Evolutionary conservation across 2,797 vertebrate species (phyloP).

Genomic region (Antennarius maculatus): DNA sequence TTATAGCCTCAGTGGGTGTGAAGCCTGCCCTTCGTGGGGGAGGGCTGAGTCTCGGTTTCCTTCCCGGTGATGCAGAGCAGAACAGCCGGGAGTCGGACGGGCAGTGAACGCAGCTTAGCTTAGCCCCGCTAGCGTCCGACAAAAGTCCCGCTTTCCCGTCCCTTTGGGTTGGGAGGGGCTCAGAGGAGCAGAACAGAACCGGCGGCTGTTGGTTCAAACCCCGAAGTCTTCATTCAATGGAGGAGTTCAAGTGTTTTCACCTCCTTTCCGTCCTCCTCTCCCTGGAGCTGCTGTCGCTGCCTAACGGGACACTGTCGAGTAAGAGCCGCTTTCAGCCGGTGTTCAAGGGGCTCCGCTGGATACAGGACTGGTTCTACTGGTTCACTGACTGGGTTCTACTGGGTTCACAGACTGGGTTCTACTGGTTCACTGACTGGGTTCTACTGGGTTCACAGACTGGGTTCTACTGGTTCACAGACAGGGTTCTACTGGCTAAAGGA

Average conservation of each 20-base stretch:
- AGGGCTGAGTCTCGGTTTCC: too few species aligned
- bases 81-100: slow-evolving; percentile 1
- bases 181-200: neutral
- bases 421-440: too few species aligned
- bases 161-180: neutral
- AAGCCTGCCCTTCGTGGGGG: slow-evolving; percentile 8
- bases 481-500: too few species aligned
- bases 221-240: slow-evolving; percentile 44
- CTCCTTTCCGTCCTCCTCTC: slow-evolving; percentile 42
- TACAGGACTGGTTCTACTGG: too few species aligned
- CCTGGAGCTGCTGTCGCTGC: slow-evolving; percentile 52
- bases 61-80: neutral
- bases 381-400: too few species aligned
- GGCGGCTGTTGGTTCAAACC: neutral
- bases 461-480: too few species aligned
- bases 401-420: too few species aligned
- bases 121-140: slow-evolving; percentile 39
- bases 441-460: too few species aligned
- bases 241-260: slow-evolving; percentile 35
- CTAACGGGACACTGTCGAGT: slow-evolving; percentile 60
- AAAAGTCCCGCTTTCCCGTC: slow-evolving; percentile 11
- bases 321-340: slow-evolving; percentile 19
- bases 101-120: slow-evolving; percentile 29
- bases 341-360: too few species aligned
- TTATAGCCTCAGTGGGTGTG: slow-evolving; percentile 34